Conservation (phyloP, 2,113 vertebrate species). For the Clupea harengus region DNA sequence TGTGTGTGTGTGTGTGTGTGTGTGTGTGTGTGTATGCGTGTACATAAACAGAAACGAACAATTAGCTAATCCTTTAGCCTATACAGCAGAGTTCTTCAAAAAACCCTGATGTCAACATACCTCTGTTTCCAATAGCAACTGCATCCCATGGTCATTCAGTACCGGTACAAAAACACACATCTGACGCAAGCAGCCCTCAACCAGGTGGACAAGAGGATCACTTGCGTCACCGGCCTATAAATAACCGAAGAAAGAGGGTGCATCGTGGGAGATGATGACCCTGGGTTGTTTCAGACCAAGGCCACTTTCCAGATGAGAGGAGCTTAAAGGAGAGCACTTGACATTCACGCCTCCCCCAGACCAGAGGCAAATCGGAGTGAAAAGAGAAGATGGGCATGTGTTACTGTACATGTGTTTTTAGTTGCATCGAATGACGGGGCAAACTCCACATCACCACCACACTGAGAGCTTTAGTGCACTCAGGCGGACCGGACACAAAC, state of each 20-base stretch:
- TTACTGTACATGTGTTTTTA: background rate
- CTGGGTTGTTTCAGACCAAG: slow-evolving; percentile 47
- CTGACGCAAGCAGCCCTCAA: slow-evolving; percentile 51
- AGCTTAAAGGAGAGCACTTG: slow-evolving; percentile 42
- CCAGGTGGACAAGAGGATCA: slow-evolving; percentile 49
- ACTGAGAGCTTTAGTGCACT: slow-evolving; percentile 1
- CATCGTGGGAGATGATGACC: slow-evolving; percentile 39
- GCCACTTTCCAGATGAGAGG: slow-evolving; percentile 47
- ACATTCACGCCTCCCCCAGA: slow-evolving; percentile 43
- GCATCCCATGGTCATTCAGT: slow-evolving; percentile 55
- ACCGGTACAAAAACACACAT: slow-evolving; percentile 46
- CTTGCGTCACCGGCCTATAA: slow-evolving; percentile 69
- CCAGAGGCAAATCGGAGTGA: background rate
- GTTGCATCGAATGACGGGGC: background rate
- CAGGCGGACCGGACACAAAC: background rate
- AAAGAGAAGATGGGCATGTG: background rate
- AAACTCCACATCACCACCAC: background rate
- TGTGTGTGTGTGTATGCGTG: background rate
- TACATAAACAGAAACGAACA: background rate
- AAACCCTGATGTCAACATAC: slow-evolving; percentile 57
- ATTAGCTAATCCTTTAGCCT: background rate
- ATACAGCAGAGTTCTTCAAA: slow-evolving; percentile 26
- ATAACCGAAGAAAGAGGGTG: slow-evolving; percentile 57
- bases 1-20: background rate
- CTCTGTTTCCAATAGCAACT: slow-evolving; percentile 58